A percentile compares a stretch with the other conserved stretches of the same genome.
phyloP scores from a whole-genome alignment of 2,113 vertebrate species.

The Cottus gobio region DNA sequence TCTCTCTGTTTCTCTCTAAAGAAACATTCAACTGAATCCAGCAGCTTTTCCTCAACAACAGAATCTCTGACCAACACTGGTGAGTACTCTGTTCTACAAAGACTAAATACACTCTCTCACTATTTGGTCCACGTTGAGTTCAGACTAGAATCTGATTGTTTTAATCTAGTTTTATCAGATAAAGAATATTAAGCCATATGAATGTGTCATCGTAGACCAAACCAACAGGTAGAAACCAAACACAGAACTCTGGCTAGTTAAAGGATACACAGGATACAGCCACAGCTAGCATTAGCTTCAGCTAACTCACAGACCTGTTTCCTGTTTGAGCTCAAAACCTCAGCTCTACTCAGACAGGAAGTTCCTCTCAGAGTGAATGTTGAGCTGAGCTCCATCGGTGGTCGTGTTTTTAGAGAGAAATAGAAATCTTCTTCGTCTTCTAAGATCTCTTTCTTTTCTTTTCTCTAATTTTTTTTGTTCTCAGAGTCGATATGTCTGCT shows the following conservation, averaged over 20 bases:
- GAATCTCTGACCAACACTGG: conserved; percentile 1
- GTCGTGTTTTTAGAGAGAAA: too few relatives aligned
- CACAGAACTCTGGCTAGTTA: neutral
- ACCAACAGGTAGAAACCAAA: neutral
- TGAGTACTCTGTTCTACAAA: conserved; percentile 5
- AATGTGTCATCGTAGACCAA: neutral
- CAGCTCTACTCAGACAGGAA: too few relatives aligned
- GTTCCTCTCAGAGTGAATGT: too few relatives aligned
- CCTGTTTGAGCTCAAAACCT: too few relatives aligned
- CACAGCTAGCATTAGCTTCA: too few relatives aligned
- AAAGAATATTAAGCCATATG: neutral
- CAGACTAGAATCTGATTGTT: neutral
- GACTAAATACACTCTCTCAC: neutral
- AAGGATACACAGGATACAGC: too few relatives aligned
- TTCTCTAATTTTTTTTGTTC: too few relatives aligned
- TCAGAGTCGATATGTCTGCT: conserved; percentile 10
- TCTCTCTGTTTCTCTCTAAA: neutral
- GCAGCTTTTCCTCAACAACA: neutral
- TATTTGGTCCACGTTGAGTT: neutral
- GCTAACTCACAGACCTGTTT: too few relatives aligned
- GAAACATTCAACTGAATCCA: neutral
- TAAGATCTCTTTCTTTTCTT: too few relatives aligned
- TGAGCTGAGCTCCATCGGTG: too few relatives aligned
- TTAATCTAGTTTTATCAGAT: neutral
- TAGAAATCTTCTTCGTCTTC: too few relatives aligned